Base-by-base conservation (phyloP, 2,888 invertebrate genomes). In the Geotrupes spiniger region DNA sequence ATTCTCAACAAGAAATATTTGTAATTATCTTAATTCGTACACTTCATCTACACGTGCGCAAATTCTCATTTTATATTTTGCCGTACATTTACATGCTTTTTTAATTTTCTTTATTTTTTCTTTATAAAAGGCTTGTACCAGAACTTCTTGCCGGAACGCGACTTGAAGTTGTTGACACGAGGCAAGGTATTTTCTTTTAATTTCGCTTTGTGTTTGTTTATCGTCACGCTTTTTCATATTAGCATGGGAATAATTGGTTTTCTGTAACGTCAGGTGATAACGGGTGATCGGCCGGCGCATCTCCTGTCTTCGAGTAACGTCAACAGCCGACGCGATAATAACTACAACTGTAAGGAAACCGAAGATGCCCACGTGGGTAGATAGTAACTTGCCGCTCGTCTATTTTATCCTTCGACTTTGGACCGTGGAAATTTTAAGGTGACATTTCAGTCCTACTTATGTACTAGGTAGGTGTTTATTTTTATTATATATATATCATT, bases 341-440 rank as follows among this genome's bases (percentile, higher is more conserved):
- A 71, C 60, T 65, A 67, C 61, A 70, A 70, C 55, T 70, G 70
- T 63, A 68, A 66, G 45, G 64, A 65, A 53, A 60, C 65, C 29
- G 67, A 69, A 60, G 66, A 71, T 63, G 69, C 69, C 61, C 70
- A 71, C 54, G 64, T 70, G 56, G 60, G 62, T 64, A 69, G 71
- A 63, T 71, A 58, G 56, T 49, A 53, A 46, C 40, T 40, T 33
- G 40, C 46, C 39, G 10, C 29, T 33, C 33, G 14, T 33, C 9
- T 12, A 10, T 33, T 33, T 33, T 33, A 9, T 46, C 40, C 31
- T 33, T 46, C 10, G 14, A 37, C n/a, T 36, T 36, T 16, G 15
- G 8, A 25, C 21, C 29, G 11, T 14, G 21, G 5, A 21, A 12
- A 10, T 11, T 26, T n/a, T n/a, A n/a, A n/a, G n/a, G n/a, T n/a